Percentiles rank a stretch among this genome's conserved stretches.
These are phyloP conservation scores for Threskiornis aethiopicus DNA, from an alignment of 2,797 vertebrate species.

Conservation along the genomic window DNA sequence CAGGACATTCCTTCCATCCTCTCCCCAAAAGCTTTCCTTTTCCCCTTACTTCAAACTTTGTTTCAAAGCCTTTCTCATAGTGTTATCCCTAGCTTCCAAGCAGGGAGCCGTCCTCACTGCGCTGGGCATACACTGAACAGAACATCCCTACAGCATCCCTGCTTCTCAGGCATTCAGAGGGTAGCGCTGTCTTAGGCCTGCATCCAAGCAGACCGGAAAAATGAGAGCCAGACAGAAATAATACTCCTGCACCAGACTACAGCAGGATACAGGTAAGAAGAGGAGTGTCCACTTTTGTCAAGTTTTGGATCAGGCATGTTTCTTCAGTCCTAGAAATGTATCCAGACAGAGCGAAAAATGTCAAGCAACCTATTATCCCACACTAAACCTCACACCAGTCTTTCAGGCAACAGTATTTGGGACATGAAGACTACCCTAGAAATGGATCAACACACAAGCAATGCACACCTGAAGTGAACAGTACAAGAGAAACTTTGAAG, in stretches of 20 bases:
- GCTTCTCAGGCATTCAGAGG: neutral
- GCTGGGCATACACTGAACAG: neutral
- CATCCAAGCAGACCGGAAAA: neutral
- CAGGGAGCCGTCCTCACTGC: neutral
- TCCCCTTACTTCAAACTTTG: neutral
- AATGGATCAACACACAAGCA: neutral
- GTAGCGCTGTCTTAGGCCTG: neutral
- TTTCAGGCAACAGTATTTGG: neutral
- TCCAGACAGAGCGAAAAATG: neutral
- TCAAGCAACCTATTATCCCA: neutral
- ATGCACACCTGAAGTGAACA: neutral
- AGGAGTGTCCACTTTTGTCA: neutral
- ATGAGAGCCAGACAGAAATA: neutral
- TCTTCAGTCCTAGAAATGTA: neutral
- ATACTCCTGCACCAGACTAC: neutral
- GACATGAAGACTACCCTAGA: neutral
- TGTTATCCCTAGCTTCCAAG: neutral
- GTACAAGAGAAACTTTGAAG: neutral
- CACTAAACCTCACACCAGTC: neutral
- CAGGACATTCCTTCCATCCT: neutral
- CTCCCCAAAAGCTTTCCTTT: neutral
- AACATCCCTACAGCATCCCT: neutral
- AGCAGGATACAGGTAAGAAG: neutral
- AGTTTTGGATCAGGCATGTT: neutral
- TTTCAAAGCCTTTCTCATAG: neutral